Evolutionary conservation across 2,113 vertebrate species (phyloP).

Genomic region (Aramus guarauna): DNA sequence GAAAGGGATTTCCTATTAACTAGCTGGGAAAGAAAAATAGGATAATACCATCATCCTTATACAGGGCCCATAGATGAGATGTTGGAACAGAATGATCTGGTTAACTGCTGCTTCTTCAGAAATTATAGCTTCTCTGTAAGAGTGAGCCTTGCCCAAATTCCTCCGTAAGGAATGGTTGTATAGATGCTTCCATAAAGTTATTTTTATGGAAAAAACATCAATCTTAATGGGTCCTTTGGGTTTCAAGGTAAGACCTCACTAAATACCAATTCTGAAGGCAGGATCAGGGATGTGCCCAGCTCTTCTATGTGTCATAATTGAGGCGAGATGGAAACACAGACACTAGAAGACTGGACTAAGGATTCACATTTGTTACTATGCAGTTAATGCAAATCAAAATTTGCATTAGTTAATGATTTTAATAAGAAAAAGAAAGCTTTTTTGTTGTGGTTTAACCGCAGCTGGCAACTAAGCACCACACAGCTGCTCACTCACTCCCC

Average conservation of each 20-base stretch:
- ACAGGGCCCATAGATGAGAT: background rate
- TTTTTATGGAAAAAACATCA: background rate
- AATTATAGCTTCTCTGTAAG: background rate
- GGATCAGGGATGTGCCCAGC: background rate
- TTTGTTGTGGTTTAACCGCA: too few species aligned
- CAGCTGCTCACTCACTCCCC: too few species aligned
- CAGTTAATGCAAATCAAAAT: background rate
- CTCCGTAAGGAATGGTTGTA: background rate
- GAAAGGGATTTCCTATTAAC: constrained; percentile 63
- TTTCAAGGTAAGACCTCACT: background rate
- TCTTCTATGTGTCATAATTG: background rate
- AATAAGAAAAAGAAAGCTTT: background rate
- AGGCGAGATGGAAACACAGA: background rate
- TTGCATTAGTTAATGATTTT: background rate
- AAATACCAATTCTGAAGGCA: background rate
- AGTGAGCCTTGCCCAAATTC: background rate
- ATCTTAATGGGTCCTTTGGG: background rate
- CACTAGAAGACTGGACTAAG: background rate
- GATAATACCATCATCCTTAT: constrained; percentile 52
- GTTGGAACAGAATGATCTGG: constrained; percentile 1
- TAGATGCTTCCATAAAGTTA: background rate
- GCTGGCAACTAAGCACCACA: too few species aligned
- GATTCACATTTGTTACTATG: background rate
- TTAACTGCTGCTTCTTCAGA: constrained; percentile 30
- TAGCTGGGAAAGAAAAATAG: constrained; percentile 61